Percentiles rank a stretch among this genome's conserved stretches.
These are phyloP conservation scores for Eriosoma lanigerum DNA, from an alignment of 1,140 invertebrate genomes.

Conservation along the genomic window DNA sequence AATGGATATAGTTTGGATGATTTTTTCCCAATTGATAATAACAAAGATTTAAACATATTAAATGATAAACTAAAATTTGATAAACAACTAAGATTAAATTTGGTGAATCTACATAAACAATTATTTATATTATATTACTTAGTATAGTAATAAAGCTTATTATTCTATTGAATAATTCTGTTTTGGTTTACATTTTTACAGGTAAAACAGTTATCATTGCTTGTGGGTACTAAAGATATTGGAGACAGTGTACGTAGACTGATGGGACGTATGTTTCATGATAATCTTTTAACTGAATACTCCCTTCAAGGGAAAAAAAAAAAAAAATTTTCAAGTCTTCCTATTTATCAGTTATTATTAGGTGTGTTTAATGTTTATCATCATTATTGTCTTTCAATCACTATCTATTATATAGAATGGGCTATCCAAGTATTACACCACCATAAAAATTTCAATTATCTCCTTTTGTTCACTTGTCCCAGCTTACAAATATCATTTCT, in stretches of 20 bases:
- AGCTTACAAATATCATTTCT: too few species aligned
- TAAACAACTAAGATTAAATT: neutral
- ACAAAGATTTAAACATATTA: neutral
- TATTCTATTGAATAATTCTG: too few species aligned
- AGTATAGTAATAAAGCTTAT: too few species aligned
- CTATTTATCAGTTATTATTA: neutral
- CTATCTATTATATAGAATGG: too few species aligned
- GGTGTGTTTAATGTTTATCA: neutral
- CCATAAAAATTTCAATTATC: too few species aligned
- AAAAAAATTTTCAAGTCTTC: neutral
- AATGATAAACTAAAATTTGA: neutral
- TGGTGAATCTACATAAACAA: neutral
- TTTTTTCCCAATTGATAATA: neutral
- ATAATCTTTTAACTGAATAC: neutral
- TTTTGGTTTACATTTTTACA: neutral
- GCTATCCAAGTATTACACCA: too few species aligned
- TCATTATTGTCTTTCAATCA: too few species aligned
- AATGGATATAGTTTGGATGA: neutral
- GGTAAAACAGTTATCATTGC: slow-evolving; percentile 4
- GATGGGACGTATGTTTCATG: neutral
- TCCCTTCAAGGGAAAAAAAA: neutral
- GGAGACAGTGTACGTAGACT: slow-evolving; percentile 13
- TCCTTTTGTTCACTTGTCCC: too few species aligned
- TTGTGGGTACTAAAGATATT: slow-evolving; percentile 8
- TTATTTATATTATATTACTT: neutral